Percentiles rank a stretch among this genome's conserved stretches.
These are phyloP conservation scores for Drosophila eugracilis DNA, from an alignment of 1,140 invertebrate genomes.

Conservation along the genomic window DNA sequence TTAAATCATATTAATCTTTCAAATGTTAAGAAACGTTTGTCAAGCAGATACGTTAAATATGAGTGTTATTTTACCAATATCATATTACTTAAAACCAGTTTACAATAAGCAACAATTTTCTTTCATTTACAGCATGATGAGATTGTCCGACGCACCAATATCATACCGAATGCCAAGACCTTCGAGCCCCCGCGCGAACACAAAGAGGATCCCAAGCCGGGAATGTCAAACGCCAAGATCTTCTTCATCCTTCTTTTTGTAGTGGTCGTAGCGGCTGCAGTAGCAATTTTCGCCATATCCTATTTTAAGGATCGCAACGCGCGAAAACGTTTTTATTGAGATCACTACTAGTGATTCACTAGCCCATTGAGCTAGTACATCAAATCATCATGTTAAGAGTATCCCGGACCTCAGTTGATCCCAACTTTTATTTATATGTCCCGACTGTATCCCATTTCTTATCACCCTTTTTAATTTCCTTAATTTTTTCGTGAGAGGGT, in stretches of 20 bases:
- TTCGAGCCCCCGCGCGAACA: slow-evolving; percentile 95
- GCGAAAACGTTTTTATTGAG: slow-evolving; percentile 95
- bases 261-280: slow-evolving; percentile 91
- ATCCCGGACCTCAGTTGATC: slow-evolving; percentile 32
- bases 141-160: slow-evolving; percentile 90
- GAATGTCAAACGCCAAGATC: slow-evolving; percentile 94
- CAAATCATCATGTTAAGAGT: slow-evolving; percentile 9
- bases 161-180: slow-evolving; percentile 91
- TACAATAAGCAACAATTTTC: slow-evolving; percentile 1
- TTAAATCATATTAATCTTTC: slow-evolving; percentile 2
- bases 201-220: slow-evolving; percentile 93
- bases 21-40: neutral
- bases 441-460: slow-evolving; percentile 40
- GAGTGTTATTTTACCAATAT: neutral
- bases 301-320: slow-evolving; percentile 96
- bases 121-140: slow-evolving; percentile 86
- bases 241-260: slow-evolving; percentile 93
- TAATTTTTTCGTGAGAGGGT: slow-evolving; percentile 30
- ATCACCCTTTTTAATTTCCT: slow-evolving; percentile 29
- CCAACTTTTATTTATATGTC: slow-evolving; percentile 48
- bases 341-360: too few relatives aligned
- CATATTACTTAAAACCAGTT: slow-evolving; percentile 2
- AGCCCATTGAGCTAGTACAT: slow-evolving; percentile 19
- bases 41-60: neutral
- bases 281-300: slow-evolving; percentile 94